Evolutionary conservation across 1,140 invertebrate genomes (phyloP).

Genomic region (Aphis craccivora): DNA sequence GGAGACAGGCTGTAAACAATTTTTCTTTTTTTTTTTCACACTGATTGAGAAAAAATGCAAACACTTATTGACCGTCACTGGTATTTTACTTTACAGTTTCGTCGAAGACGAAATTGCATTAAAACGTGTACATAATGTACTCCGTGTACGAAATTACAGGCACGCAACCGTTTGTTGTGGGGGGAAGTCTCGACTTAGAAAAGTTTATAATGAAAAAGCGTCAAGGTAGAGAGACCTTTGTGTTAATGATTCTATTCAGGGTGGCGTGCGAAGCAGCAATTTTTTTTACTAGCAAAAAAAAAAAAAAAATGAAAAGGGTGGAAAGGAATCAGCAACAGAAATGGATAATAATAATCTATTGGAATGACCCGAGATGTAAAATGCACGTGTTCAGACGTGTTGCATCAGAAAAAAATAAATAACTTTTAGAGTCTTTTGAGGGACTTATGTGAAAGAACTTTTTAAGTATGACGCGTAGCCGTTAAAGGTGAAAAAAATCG

Average conservation of each 20-base stretch:
- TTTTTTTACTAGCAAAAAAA: conserved; percentile 12
- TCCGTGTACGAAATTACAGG: conserved; percentile 31
- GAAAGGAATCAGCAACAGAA: background rate
- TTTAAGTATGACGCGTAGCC: conserved; percentile 32
- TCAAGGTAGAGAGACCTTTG: conserved; percentile 30
- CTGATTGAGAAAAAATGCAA: conserved; percentile 18
- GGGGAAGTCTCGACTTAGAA: conserved; percentile 27
- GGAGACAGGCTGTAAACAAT: background rate
- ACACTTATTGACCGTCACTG: conserved; percentile 30
- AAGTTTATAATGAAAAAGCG: conserved; percentile 57
- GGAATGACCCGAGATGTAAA: conserved; percentile 40
- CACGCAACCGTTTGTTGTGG: conserved; percentile 42
- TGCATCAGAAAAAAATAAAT: conserved; percentile 15
- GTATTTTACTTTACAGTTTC: background rate
- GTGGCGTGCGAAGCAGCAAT: conserved; percentile 48
- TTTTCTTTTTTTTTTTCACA: background rate
- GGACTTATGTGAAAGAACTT: conserved; percentile 36
- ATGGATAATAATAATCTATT: conserved; percentile 39
- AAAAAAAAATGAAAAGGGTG: background rate
- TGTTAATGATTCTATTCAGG: conserved; percentile 57
- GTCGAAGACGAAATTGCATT: conserved; percentile 42
- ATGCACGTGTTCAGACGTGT: conserved; percentile 18
- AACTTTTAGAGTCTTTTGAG: background rate
- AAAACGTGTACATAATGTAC: conserved; percentile 1
- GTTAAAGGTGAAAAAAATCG: conserved; percentile 26